Evolutionary conservation across 2,888 invertebrate genomes (phyloP), one percentile per base, ranked within the genome.

Genomic region (Amphiduros pacificus): DNA sequence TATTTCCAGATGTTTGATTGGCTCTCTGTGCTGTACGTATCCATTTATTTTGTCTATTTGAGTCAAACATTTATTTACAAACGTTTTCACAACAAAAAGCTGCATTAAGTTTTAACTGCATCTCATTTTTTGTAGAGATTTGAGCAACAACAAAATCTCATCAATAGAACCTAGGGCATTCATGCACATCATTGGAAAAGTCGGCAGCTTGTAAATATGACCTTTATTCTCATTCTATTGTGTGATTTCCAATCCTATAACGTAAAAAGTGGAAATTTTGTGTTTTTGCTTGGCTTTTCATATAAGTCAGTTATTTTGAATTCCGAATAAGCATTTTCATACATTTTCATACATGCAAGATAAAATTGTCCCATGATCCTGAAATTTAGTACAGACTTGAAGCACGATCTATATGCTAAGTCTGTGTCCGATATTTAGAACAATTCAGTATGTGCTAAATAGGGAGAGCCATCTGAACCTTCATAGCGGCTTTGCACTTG

Each of bases 141-240:
- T 56, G 11, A 24, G 31, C n/a, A 24, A 29, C 11, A 56, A 56
- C 22, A 5, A 27, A n/a, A 56, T 56, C 14, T 5, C 20, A 22
- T n/a, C n/a, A 20, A 29, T 56, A n/a, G 28, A n/a, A 27, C 2
- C 4, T n/a, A 2, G 48, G 9, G 44, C 56, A 20, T 56, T 56
- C 29, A 41, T 31, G 2, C 2, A 56, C 6, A 56, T 53, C 17
- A 14, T n/a, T 14, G 56, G 56, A 29, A 31, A 44, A 44, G 48
- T 56, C 2, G 56, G 56, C 27, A 44, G 29, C n/a, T n/a, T 56
- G 56, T 56, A 44, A 56, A 48, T 44, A 20, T 24, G 22, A 9
- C 6, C 9, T 9, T 14, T 6, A 20, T 11, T 20, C 6, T 22
- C 9, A 9, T 9, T 20, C 49, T 20, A 17, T 9, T 17, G n/a